Conservation (phyloP, 92 coral and sea anemone species). For the Palythoa grandiflora region DNA sequence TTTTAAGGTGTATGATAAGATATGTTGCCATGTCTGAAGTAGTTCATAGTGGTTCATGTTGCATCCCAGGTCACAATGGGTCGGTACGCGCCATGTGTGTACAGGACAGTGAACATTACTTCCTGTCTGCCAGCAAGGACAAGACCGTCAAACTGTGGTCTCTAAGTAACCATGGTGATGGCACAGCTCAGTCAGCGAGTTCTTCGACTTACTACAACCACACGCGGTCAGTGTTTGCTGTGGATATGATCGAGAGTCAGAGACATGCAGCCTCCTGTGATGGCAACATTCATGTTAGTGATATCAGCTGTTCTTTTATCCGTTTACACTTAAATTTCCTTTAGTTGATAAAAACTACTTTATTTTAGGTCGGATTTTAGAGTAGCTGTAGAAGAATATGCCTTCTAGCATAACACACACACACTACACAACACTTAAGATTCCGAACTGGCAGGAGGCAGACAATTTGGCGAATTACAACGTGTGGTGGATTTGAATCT, state of each 20-base stretch:
- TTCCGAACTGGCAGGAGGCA: no score
- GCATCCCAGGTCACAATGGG: slow-evolving; percentile 90
- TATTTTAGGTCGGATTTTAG: no score
- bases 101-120: slow-evolving; percentile 96
- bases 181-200: slow-evolving; percentile 98
- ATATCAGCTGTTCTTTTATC: background rate
- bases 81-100: slow-evolving; percentile 86
- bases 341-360: background rate
- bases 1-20: background rate
- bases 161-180: slow-evolving; percentile 99
- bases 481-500: no score
- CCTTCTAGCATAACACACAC: no score
- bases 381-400: no score
- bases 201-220: slow-evolving; percentile 96
- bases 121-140: slow-evolving; percentile 95
- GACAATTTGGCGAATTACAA: no score
- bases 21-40: background rate
- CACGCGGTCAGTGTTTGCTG: slow-evolving; percentile 88
- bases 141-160: slow-evolving; percentile 98
- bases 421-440: no score
- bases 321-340: background rate
- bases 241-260: slow-evolving; percentile 87
- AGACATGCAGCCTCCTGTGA: slow-evolving; percentile 96
- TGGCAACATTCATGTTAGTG: slow-evolving; percentile 90
- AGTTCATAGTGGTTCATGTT: no score